phyloP scores from a whole-genome alignment of 2,888 invertebrate species.

The Dascillus cervinus region DNA sequence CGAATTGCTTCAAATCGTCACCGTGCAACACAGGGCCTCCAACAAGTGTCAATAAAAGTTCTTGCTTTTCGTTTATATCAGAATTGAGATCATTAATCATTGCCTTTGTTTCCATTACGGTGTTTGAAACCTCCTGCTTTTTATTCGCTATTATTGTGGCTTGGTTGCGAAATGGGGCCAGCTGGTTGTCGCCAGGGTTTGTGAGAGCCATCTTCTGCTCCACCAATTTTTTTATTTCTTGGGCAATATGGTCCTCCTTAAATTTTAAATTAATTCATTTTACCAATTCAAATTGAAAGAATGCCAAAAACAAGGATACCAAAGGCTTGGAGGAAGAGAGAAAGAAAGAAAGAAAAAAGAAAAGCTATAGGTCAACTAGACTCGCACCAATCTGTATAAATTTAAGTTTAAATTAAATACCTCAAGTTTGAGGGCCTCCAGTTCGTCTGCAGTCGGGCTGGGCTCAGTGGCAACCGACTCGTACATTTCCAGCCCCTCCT shows the following conservation, averaged over 20 bases:
- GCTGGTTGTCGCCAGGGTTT: conserved; percentile 56
- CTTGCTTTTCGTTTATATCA: conserved; percentile 50
- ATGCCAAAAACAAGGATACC: too few relatives aligned
- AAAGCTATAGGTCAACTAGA: too few relatives aligned
- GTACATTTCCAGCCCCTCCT: conserved; percentile 61
- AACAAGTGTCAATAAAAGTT: conserved; percentile 24
- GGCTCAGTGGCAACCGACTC: conserved; percentile 60
- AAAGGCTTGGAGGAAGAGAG: too few relatives aligned
- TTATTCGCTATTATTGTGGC: conserved; percentile 72
- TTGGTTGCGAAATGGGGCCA: conserved; percentile 80
- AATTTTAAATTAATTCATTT: too few relatives aligned
- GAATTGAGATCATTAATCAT: conserved; percentile 54
- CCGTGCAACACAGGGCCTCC: conserved; percentile 68
- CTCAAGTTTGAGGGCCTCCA: conserved; percentile 10
- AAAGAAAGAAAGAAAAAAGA: too few relatives aligned
- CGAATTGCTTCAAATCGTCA: conserved; percentile 79
- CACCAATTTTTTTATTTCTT: conserved; percentile 17
- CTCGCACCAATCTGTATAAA: too few relatives aligned
- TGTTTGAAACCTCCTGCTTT: conserved; percentile 66
- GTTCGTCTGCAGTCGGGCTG: conserved; percentile 34
- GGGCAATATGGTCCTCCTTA: too few relatives aligned
- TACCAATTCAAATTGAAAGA: too few relatives aligned
- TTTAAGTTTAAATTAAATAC: too few relatives aligned
- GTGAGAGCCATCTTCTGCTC: conserved; percentile 20
- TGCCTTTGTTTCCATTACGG: conserved; percentile 58